Percentiles rank a stretch among this genome's conserved stretches.
Evolutionary conservation across 2,888 invertebrate genomes (phyloP).

Genomic region (Cephus pulcher): DNA sequence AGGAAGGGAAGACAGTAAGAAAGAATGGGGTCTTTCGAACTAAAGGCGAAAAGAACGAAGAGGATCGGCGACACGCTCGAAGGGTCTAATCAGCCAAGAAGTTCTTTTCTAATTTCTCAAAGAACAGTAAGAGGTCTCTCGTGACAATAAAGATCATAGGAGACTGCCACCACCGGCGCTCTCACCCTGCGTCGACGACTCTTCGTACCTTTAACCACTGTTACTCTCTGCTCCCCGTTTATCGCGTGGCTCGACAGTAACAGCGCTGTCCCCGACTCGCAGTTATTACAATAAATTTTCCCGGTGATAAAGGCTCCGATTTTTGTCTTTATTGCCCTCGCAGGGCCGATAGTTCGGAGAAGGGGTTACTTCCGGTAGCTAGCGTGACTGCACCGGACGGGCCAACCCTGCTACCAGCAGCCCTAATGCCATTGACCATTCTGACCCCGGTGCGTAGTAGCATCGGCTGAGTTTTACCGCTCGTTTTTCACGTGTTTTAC

Average conservation of each 20-base stretch:
- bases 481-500: conserved; percentile 45
- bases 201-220: neutral
- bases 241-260: neutral
- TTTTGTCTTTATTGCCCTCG: conserved; percentile 57
- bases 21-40: no score
- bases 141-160: no score
- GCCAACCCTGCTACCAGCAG: neutral
- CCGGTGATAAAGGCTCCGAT: conserved; percentile 53
- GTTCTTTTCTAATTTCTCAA: no score
- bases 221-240: neutral
- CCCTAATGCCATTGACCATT: conserved; percentile 7
- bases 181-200: neutral
- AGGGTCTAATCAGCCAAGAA: no score
- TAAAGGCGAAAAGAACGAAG: no score
- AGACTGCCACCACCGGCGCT: no score
- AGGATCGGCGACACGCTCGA: no score
- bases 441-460: conserved; percentile 7
- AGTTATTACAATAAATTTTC: conserved; percentile 53
- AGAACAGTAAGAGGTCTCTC: no score
- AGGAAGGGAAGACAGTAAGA: no score
- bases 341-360: conserved; percentile 36
- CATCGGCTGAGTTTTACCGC: conserved; percentile 15
- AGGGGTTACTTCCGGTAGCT: conserved; percentile 41
- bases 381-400: conserved; percentile 37
- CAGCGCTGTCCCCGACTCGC: conserved; percentile 31